Base-by-base conservation (phyloP, 2,888 invertebrate genomes). In the Orthosia gothica region DNA sequence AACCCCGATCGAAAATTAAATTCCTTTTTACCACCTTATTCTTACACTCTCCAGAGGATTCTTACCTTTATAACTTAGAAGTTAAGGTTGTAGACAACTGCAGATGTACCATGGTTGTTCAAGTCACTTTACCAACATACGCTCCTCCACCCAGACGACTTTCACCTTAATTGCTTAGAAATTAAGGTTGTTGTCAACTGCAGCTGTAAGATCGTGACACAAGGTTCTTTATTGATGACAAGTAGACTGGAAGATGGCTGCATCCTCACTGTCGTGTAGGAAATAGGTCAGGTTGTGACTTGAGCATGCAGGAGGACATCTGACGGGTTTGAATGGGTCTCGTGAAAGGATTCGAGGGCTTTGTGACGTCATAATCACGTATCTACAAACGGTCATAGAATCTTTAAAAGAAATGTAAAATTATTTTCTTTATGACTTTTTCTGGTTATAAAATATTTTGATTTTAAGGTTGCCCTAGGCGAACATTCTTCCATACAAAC, bases 191-290 rank as follows among this genome's bases (percentile, higher is more conserved):
- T 59, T 70, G 23, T 52, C 0, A 26, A 47, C 3, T 62, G 74
- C 50, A 80, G 5, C 49, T 23, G 26, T 63, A 57, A 18, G 1
- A 7, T 74, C 62, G 73, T 73, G 11, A 4, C 32, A 11, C 58
- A 52, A 74, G 52, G 73, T 76, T 84, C 80, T 85, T 76, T 83
- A 84, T 84, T 78, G 84, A 57, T 76, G 84, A 69, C 70, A 84
- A 85, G 75, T 81, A 70, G 84, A 45, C 73, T 79, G 82, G 66
- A 76, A 86, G 79, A 74, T 62, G 69, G 62, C 62, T 80, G 85
- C 85, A 86, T 84, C 76, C 69, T 79, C 47, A 20, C 40, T 74
- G 76, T 80, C 70, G 74, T 68, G 32, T 65, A 23, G 68, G 61
- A 81, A 84, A 26, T 81, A 80, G 81, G 84, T 81, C 81, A 84